These are phyloP conservation scores for Lordiphosa mommai DNA, from an alignment of 1,140 invertebrate genomes.

Conservation along the genomic window DNA sequence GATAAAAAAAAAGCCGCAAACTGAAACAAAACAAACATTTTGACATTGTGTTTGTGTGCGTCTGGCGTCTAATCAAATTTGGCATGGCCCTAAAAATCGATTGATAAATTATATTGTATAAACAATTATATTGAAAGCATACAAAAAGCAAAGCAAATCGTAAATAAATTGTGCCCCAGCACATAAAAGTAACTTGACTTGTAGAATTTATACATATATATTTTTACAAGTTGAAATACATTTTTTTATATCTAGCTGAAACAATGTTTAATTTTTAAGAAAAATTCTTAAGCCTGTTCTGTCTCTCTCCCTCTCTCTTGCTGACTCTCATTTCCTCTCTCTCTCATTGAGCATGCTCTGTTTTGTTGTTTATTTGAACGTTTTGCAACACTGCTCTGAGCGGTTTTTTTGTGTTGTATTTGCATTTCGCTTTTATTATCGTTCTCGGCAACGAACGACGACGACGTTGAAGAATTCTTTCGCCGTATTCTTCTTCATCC, in stretches of 20 bases:
- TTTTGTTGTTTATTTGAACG: not conserved
- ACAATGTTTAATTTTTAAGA: not conserved
- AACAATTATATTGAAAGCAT: not conserved
- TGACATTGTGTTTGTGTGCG: not conserved
- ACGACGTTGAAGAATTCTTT: slow-evolving; percentile 9
- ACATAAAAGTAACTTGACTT: not conserved
- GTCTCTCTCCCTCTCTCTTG: not conserved
- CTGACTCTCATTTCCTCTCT: not conserved
- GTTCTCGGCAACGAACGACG: slow-evolving; percentile 4
- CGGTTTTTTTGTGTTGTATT: slow-evolving; percentile 8
- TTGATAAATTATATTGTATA: slow-evolving; percentile 3
- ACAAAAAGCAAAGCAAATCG: not conserved
- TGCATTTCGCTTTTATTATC: slow-evolving; percentile 11
- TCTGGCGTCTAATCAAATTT: slow-evolving; percentile 10
- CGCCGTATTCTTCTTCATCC: slow-evolving; percentile 9
- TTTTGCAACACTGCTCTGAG: slow-evolving; percentile 4
- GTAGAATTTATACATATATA: not conserved
- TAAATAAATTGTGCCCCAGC: not conserved
- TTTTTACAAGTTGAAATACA: not conserved
- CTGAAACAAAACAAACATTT: slow-evolving; percentile 4
- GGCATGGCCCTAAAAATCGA: not conserved
- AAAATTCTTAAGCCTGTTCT: not conserved
- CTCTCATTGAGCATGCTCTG: slow-evolving; percentile 5
- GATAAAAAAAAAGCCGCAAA: slow-evolving; percentile 10
- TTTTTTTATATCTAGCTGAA: not conserved